Percentiles rank a stretch among this genome's conserved stretches.
Conservation (phyloP, 2,113 vertebrate genomes). For the Ameiurus melas region DNA sequence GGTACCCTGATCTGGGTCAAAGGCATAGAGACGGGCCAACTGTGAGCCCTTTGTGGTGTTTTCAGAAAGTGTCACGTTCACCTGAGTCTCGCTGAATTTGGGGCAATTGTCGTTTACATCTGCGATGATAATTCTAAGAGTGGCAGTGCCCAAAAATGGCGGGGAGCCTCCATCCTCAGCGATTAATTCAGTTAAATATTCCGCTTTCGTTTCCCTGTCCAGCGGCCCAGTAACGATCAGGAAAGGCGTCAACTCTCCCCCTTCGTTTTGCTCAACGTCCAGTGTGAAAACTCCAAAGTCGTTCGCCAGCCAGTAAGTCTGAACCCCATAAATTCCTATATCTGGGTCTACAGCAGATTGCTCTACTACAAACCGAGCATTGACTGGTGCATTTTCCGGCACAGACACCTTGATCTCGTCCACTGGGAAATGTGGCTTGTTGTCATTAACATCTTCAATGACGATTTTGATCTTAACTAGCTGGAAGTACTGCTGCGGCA, state of each 20-base stretch:
- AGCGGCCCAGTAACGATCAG: slow-evolving; percentile 86
- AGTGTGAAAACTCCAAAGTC: slow-evolving; percentile 90
- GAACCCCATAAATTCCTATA: slow-evolving; percentile 80
- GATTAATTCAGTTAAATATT: slow-evolving; percentile 88
- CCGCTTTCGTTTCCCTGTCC: slow-evolving; percentile 85
- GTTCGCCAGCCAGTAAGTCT: slow-evolving; percentile 91
- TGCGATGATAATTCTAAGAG: slow-evolving; percentile 86
- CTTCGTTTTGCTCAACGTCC: slow-evolving; percentile 95
- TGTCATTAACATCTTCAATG: slow-evolving; percentile 92
- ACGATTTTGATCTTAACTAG: slow-evolving; percentile 92
- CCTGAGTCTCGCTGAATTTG: slow-evolving; percentile 79
- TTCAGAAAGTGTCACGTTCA: slow-evolving; percentile 86
- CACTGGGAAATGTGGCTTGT: slow-evolving; percentile 84
- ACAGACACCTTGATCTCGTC: slow-evolving; percentile 83
- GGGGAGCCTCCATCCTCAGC: slow-evolving; percentile 93
- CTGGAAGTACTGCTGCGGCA: slow-evolving; percentile 94
- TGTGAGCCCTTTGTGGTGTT: slow-evolving; percentile 84
- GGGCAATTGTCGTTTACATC: slow-evolving; percentile 98
- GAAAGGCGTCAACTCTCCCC: slow-evolving; percentile 89
- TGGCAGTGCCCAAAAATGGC: slow-evolving; percentile 84
- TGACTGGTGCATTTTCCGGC: slow-evolving; percentile 88
- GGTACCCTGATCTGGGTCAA: slow-evolving; percentile 85
- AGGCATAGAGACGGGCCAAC: slow-evolving; percentile 78
- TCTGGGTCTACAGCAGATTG: slow-evolving; percentile 91
- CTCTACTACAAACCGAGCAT: slow-evolving; percentile 87